Percentiles rank a stretch among this genome's conserved stretches.
These are phyloP conservation scores for Sceloporus tristichus DNA, from an alignment of 2,113 vertebrate species.

Conservation along the genomic window DNA sequence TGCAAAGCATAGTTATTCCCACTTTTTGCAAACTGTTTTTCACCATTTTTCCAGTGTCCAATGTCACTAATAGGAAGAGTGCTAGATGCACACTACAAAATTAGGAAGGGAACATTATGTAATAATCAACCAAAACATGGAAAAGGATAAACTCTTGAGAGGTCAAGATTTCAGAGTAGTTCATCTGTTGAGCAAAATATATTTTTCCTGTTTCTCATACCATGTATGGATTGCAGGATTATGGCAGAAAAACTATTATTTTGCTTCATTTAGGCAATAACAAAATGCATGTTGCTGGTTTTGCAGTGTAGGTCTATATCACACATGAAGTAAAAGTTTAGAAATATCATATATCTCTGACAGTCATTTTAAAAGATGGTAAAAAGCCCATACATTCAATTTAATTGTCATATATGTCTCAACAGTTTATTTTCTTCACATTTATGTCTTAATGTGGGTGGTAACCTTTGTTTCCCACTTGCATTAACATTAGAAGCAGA, in stretches of 20 bases:
- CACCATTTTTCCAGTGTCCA: neutral
- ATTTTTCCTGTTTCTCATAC: neutral
- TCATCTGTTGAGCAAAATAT: neutral
- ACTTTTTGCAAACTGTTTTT: neutral
- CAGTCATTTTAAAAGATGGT: neutral
- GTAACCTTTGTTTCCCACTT: too few relatives aligned
- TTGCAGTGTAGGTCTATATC: too few relatives aligned
- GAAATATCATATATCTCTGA: neutral
- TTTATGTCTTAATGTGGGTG: too few relatives aligned
- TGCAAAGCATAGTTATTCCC: neutral
- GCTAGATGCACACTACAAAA: neutral
- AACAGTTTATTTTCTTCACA: neutral
- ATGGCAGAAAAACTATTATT: neutral
- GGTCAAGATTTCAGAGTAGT: fast-evolving
- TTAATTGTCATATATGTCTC: neutral
- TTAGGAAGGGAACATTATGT: neutral
- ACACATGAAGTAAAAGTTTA: too few relatives aligned
- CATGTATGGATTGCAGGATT: neutral
- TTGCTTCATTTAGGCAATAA: neutral
- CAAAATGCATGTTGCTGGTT: neutral
- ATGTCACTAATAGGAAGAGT: neutral
- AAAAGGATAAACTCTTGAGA: neutral
- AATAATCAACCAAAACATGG: neutral
- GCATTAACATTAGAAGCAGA: too few relatives aligned
- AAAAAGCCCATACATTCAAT: neutral